Conservation (phyloP, 1,140 invertebrate genomes). For the Zaprionus davidi region DNA sequence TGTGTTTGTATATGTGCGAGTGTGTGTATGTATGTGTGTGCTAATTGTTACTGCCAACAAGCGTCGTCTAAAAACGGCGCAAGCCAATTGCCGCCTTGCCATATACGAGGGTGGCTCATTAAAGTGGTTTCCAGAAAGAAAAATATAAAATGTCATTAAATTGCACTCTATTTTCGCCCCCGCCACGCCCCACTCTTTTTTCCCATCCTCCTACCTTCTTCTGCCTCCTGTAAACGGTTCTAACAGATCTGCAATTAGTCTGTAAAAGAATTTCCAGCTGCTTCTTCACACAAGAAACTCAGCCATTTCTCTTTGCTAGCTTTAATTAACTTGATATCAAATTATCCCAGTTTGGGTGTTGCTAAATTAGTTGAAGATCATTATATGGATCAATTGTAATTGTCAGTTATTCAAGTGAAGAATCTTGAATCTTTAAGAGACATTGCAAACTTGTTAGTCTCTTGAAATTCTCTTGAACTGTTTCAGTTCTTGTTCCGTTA, state of each 20-base stretch:
- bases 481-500: no score
- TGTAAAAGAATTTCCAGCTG: background rate
- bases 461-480: no score
- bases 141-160: background rate
- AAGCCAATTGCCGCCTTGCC: constrained; percentile 26
- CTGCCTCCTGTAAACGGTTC: background rate
- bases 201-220: no score
- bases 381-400: background rate
- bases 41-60: constrained; percentile 57
- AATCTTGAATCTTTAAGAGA: background rate
- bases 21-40: constrained; percentile 35
- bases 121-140: background rate
- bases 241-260: constrained; percentile 1
- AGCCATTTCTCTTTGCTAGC: background rate
- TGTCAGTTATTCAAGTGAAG: background rate
- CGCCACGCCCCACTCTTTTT: no score
- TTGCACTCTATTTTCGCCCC: background rate
- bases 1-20: constrained; percentile 3
- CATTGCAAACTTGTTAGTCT: background rate
- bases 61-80: constrained; percentile 18
- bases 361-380: background rate
- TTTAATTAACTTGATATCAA: background rate
- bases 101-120: constrained; percentile 22
- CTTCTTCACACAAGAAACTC: background rate
- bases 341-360: constrained; percentile 1